A percentile compares a stretch with the other conserved stretches of the same genome.
phyloP scores from a whole-genome alignment of 2,888 invertebrate species.

The Chrysolina oricalcia region DNA sequence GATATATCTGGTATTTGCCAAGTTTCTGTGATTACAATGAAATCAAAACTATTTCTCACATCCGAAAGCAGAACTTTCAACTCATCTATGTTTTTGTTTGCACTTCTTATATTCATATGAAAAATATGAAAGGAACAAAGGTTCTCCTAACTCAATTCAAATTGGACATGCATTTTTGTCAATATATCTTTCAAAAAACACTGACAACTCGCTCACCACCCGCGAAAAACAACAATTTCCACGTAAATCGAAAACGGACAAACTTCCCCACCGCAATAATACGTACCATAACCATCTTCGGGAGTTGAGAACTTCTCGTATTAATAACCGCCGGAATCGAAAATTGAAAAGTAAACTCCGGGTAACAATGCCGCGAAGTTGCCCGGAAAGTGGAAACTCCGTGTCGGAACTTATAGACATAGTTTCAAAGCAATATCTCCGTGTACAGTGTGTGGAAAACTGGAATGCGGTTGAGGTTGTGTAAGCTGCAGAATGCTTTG shows the following conservation, averaged over 20 bases:
- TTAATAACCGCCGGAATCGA: conserved; percentile 8
- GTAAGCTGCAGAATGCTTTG: conserved; percentile 13
- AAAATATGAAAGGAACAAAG: too few species aligned
- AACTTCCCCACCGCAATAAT: not conserved
- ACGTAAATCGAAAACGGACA: conserved; percentile 5
- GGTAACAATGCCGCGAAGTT: not conserved
- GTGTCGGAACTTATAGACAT: conserved; percentile 15
- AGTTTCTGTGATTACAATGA: too few species aligned
- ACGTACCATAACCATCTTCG: not conserved
- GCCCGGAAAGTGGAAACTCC: conserved; percentile 15
- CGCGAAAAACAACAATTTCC: not conserved
- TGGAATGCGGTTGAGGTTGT: conserved; percentile 19
- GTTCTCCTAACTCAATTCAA: too few species aligned
- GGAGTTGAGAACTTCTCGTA: not conserved
- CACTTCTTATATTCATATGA: too few species aligned
- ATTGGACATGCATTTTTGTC: too few species aligned
- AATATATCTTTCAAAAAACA: not conserved
- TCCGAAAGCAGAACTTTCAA: too few species aligned
- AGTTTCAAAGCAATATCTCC: conserved; percentile 12
- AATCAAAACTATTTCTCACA: too few species aligned
- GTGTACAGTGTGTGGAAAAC: conserved; percentile 8
- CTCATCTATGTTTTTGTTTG: too few species aligned
- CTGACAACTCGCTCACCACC: not conserved
- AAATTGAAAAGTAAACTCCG: conserved; percentile 11
- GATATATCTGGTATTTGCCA: too few species aligned